Evolutionary conservation across 2,888 invertebrate species (phyloP).

Genomic region (Tenthredo scrophulariae): DNA sequence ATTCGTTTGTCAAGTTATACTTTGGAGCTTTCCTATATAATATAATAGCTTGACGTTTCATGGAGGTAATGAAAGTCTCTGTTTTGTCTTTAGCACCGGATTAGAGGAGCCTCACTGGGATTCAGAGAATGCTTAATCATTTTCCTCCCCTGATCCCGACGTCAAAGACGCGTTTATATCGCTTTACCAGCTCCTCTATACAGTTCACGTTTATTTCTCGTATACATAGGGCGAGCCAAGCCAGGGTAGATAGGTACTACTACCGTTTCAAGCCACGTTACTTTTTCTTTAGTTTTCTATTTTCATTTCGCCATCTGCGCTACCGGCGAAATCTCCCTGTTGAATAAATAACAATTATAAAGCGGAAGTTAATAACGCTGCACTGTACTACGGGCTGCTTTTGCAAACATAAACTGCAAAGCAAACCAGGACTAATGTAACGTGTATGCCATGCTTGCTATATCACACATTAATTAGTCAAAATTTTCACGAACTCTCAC

Average conservation of each 20-base stretch:
- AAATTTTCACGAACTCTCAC: slow-evolving; percentile 7
- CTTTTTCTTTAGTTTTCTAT: neutral
- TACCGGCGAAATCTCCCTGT: slow-evolving; percentile 24
- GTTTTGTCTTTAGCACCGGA: slow-evolving; percentile 75
- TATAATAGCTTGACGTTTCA: slow-evolving; percentile 55
- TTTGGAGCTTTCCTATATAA: neutral
- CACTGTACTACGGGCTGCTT: neutral
- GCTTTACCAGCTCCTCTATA: slow-evolving; percentile 27
- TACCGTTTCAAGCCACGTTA: neutral
- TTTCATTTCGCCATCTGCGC: neutral
- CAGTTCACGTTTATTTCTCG: neutral
- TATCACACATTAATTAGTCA: neutral
- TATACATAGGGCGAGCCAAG: neutral
- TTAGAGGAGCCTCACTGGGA: slow-evolving; percentile 74
- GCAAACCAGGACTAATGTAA: slow-evolving; percentile 28
- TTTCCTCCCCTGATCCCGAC: slow-evolving; percentile 64
- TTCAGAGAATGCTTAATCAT: slow-evolving; percentile 74
- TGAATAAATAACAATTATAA: slow-evolving; percentile 47
- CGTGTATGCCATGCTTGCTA: neutral
- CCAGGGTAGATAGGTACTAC: neutral
- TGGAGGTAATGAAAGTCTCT: slow-evolving; percentile 68
- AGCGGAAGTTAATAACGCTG: slow-evolving; percentile 35
- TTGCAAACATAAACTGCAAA: slow-evolving; percentile 15
- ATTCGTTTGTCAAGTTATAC: neutral
- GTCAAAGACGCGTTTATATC: slow-evolving; percentile 55